These are phyloP conservation scores for Anthophora plumipes DNA, from an alignment of 2,888 invertebrate genomes.

Conservation along the genomic window DNA sequence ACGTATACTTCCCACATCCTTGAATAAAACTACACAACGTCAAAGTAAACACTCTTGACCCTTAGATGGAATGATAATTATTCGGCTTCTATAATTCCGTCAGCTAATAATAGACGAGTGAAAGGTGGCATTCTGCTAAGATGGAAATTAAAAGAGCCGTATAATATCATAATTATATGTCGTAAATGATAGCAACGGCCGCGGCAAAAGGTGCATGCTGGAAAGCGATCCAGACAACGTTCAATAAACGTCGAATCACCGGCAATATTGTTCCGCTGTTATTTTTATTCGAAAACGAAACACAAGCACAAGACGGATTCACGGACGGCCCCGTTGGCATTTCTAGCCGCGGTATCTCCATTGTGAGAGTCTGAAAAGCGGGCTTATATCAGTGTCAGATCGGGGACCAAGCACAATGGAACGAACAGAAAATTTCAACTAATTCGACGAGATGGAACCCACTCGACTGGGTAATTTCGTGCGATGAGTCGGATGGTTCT, in stretches of 20 bases:
- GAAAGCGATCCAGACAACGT: conserved; percentile 37
- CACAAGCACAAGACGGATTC: conserved; percentile 37
- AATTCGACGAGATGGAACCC: conserved; percentile 73
- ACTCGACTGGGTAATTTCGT: conserved; percentile 77
- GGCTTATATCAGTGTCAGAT: conserved; percentile 77
- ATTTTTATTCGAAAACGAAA: conserved; percentile 57
- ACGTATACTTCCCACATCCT: background rate
- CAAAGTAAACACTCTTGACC: background rate
- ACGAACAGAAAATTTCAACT: conserved; percentile 75
- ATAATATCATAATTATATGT: conserved; percentile 48
- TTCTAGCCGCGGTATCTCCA: conserved; percentile 34
- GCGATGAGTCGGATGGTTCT: conserved; percentile 76
- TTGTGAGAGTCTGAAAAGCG: conserved; percentile 45
- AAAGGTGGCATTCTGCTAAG: conserved; percentile 4
- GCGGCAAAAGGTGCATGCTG: background rate
- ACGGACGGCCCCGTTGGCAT: conserved; percentile 15
- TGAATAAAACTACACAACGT: background rate
- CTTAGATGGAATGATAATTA: conserved; percentile 3
- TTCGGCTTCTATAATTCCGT: background rate
- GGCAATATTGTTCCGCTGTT: conserved; percentile 56
- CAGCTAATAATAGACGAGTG: conserved; percentile 25
- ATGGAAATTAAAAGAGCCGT: conserved; percentile 31
- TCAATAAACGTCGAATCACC: conserved; percentile 52
- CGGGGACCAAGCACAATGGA: conserved; percentile 70
- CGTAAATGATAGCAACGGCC: conserved; percentile 33